Base-by-base conservation (phyloP, 2,797 vertebrate species). In the Pagetopsis macropterus region DNA sequence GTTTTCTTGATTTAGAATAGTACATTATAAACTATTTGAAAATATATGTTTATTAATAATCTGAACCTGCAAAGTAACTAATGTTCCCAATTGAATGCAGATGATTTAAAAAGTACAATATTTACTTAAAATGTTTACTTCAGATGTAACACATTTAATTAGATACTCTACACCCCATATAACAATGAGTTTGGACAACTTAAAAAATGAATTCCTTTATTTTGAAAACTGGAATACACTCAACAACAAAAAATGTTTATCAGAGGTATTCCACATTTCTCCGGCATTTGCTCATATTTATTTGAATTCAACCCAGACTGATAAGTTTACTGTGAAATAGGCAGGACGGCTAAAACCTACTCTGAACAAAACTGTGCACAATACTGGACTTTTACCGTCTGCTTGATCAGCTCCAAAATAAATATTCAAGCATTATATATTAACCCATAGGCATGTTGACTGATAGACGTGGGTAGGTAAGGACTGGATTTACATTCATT, bases 381-480 rank as follows among this genome's bases (percentile, higher is more conserved):
- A 57, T 14, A 40, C 6, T 80, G 77, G 83, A 85, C 82, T 82
- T 79, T 78, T 76, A 75, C 15, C 67, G 61, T 12, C 9, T 27
- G 27, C 16, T 31, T 3, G 61, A 37, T 11, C 3, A 10, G 37
- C 15, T 58, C 67, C 49, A 73, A 82, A 81, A 82, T 70, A 80
- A 87, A 89, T 56, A 87, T 15, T 58, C 1, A 2, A 21, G 27
- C 33, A 21, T 50, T 48, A 62, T 57, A 64, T 37, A 71, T 67
- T 67, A 54, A 85, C 52, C 43, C 13, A 19, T 4, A 27, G 13
- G 2, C 13, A 46, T 37, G 40, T 13, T 10, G 14, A 67, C 45
- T 23, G 13, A 58, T 16, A 19, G 37, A 45, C 4, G 3, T 43
- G 5, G 19, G 43, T 14, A 12, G 13, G 9, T 9, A 7, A 37